phyloP scores from a whole-genome alignment of 1,140 invertebrate species.

The Gonioctena quinquepunctata region DNA sequence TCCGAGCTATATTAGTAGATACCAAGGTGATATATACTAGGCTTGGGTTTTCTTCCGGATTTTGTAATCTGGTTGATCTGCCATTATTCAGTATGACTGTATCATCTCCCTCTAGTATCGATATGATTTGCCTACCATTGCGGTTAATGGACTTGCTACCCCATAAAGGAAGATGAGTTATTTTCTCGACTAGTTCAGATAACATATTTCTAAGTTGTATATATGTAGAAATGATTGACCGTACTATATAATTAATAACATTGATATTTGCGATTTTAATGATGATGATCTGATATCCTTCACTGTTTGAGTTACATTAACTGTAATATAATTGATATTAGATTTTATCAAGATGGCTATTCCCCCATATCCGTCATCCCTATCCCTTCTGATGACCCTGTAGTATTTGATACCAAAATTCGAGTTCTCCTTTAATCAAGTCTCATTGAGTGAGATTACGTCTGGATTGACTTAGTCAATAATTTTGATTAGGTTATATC shows the following conservation, averaged over 20 bases:
- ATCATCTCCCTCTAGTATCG: neutral
- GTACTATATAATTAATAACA: slow-evolving; percentile 11
- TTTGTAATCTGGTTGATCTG: neutral
- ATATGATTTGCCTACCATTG: neutral
- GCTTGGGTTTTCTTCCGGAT: neutral
- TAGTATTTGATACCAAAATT: slow-evolving; percentile 17
- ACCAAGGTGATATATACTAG: neutral
- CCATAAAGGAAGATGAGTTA: slow-evolving; percentile 9
- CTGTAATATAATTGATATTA: neutral
- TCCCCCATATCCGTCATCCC: slow-evolving; percentile 27
- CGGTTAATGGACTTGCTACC: neutral
- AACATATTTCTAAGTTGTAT: neutral
- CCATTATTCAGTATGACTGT: neutral
- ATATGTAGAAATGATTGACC: neutral
- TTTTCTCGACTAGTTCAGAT: neutral
- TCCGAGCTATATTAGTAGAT: neutral
- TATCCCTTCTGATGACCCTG: slow-evolving; percentile 17
- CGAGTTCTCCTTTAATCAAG: slow-evolving; percentile 10
- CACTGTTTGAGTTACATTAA: neutral
- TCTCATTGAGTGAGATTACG: slow-evolving; percentile 21
- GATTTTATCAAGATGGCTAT: slow-evolving; percentile 15
- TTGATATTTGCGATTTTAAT: neutral
- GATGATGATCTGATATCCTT: neutral
- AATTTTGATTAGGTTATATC: neutral
- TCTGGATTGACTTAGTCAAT: neutral